Base-by-base conservation (phyloP, 2,113 vertebrate species). In the Colaptes auratus region DNA sequence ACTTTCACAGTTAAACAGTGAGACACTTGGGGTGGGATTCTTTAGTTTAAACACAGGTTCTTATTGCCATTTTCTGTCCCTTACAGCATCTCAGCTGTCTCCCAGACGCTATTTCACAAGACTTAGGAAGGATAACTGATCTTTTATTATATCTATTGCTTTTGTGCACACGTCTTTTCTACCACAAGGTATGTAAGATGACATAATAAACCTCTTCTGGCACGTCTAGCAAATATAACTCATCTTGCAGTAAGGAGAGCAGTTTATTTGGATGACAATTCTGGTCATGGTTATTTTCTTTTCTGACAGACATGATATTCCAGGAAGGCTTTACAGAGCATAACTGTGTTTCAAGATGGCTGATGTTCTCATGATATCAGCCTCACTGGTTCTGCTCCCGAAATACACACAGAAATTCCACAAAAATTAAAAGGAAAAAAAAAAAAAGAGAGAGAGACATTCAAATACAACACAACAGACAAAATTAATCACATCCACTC, bases 281-380 rank as follows among this genome's bases (percentile, higher is more conserved):
- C 87, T 61, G 61, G 17, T 46, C 48, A 59, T 36, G 48, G 24
- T 14, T 56, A 8, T 64, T 88, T 65, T 60, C 9, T 53, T 58
- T 63, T 53, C 39, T 63, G 63, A 50, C 20, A 76, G 59, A 50
- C 3, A 3, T 12, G 15, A 46, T 61, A 78, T 72, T 76, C 20
- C 44, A 70, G 24, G 25, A 69, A 61, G 24, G 5, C 2, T 69
- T 79, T 73, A 48, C 15, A 67, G 92, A 30, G 23, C 3, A 0
- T 31, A 69, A 53, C 15, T 0, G 0, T 36, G 18, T 42, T 84
- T 72, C 27, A 73, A 42, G 56, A 18, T 28, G 24, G 3, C 4
- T 86, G 0, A 0, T 59, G 84, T 76, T 48, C 18, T 71, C 0
- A 0, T 36, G 11, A 1, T 27, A 35, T 16, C 33, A 66, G 8